Evolutionary conservation across 2,113 vertebrate species (phyloP).

Genomic region (Alligator sinensis): DNA sequence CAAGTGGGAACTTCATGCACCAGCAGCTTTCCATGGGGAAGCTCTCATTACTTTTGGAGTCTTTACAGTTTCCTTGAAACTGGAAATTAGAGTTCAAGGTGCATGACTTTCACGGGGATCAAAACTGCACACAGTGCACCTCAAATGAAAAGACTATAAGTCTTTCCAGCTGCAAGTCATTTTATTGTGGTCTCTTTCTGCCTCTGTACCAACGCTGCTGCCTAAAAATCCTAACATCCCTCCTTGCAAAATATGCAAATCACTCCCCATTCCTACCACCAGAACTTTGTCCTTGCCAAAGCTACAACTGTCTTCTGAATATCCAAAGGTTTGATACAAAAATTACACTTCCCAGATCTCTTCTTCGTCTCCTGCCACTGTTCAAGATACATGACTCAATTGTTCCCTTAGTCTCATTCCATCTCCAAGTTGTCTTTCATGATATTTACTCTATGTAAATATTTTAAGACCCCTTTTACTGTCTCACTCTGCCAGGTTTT

Average conservation of each 20-base stretch:
- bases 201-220: background rate
- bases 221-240: background rate
- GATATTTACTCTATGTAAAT: background rate
- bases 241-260: background rate
- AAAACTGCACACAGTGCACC: background rate
- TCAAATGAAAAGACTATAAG: background rate
- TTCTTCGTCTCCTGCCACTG: background rate
- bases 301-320: background rate
- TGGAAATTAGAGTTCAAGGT: background rate
- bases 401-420: background rate
- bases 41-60: background rate
- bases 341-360: background rate
- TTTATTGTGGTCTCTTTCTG: background rate
- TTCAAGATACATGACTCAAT: background rate
- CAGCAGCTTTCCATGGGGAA: background rate
- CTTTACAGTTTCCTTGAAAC: background rate
- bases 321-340: background rate
- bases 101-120: background rate
- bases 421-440: background rate
- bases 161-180: background rate
- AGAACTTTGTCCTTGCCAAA: background rate
- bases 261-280: background rate
- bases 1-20: background rate
- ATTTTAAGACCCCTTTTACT: background rate
- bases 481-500: background rate